A percentile compares a stretch with the other conserved stretches of the same genome.
Evolutionary conservation across 2,113 vertebrate genomes (phyloP).

Genomic region (Alouatta palliata): DNA sequence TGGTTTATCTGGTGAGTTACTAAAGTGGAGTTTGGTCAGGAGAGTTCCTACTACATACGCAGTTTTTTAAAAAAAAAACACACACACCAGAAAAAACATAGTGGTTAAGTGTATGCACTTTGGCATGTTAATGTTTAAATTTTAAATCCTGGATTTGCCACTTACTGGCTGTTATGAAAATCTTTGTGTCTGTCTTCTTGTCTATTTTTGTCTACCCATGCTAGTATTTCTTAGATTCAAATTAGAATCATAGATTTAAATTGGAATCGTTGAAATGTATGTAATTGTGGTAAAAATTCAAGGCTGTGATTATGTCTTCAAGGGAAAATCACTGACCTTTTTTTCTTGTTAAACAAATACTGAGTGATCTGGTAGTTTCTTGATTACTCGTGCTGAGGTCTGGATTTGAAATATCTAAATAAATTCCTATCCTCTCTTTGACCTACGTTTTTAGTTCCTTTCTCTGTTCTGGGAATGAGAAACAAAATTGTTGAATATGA

Average conservation of each 20-base stretch:
- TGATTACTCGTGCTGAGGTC: not conserved
- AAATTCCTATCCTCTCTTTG: not conserved
- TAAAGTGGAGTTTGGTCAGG: not conserved
- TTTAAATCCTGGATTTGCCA: not conserved
- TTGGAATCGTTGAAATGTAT: not conserved
- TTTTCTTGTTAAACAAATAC: not conserved
- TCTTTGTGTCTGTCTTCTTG: not conserved
- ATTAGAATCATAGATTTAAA: conserved; percentile 31
- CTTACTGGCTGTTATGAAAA: not conserved
- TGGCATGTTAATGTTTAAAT: not conserved
- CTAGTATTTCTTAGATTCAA: conserved; percentile 6
- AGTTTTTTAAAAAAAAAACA: not conserved
- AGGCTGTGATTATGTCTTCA: conserved; percentile 6
- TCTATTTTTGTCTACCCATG: not conserved
- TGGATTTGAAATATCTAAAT: conserved; percentile 38
- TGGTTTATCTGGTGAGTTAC: not conserved
- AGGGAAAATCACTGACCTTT: not conserved
- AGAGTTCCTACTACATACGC: not conserved
- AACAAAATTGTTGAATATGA: not conserved
- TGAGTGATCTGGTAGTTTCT: conserved; percentile 9
- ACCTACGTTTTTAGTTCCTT: not conserved
- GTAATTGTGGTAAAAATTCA: conserved; percentile 54
- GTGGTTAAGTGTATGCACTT: not conserved
- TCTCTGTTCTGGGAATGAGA: not conserved
- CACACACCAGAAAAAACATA: not conserved